These are phyloP conservation scores for Cyanocitta stelleri DNA, from an alignment of 2,113 vertebrate genomes.

Conservation along the genomic window DNA sequence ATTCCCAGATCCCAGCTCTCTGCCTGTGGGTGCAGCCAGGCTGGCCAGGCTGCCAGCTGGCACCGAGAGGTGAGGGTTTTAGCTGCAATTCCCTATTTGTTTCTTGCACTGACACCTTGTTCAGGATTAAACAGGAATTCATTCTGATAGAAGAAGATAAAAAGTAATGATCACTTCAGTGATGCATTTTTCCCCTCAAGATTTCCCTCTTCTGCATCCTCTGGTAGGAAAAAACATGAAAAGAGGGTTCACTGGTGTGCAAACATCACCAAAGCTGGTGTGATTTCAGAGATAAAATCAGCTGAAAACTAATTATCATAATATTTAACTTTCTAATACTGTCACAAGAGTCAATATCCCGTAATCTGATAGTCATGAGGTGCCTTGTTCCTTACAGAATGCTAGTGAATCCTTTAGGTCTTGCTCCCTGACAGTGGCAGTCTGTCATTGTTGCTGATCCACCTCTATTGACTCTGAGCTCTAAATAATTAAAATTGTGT, in stretches of 20 bases:
- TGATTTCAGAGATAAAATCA: not conserved
- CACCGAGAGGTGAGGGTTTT: accelerated
- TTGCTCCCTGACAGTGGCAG: accelerated
- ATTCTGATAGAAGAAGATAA: not conserved
- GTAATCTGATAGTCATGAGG: not conserved
- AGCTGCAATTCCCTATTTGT: not conserved
- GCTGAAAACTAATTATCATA: not conserved
- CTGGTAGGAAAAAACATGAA: not conserved
- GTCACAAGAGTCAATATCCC: not conserved
- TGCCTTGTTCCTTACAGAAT: not conserved
- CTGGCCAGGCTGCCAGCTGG: not conserved
- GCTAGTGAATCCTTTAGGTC: not conserved
- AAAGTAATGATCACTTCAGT: not conserved
- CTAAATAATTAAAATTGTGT: not conserved
- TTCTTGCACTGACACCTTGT: not conserved
- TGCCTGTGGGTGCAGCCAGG: not conserved
- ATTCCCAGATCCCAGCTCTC: not conserved
- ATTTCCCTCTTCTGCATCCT: not conserved
- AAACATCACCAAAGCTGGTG: not conserved
- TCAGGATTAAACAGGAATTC: not conserved
- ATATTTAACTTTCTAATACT: not conserved
- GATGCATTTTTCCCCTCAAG: not conserved
- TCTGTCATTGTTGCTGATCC: not conserved
- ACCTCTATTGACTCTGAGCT: not conserved
- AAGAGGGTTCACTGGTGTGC: not conserved